phyloP scores from a whole-genome alignment of 2,113 vertebrate species.

The Hemicordylus capensis region DNA sequence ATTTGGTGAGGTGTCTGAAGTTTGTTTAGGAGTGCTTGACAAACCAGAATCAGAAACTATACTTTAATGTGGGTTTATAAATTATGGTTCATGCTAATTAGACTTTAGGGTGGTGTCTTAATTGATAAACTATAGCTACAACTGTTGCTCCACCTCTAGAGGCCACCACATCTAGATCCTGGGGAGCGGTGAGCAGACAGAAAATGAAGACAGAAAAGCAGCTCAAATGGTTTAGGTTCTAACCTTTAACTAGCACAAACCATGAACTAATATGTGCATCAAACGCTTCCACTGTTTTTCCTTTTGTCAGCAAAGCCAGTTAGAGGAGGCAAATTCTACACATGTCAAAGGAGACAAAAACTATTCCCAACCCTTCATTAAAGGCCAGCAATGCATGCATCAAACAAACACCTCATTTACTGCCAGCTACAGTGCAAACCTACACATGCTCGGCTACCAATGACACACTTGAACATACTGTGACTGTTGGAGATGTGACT shows the following conservation, averaged over 20 bases:
- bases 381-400: background rate
- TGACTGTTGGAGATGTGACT: no score
- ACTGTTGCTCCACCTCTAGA: background rate
- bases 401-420: background rate
- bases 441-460: no score
- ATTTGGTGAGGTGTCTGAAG: background rate
- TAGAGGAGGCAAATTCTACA: background rate
- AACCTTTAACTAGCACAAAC: background rate
- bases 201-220: background rate
- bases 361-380: background rate
- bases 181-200: background rate
- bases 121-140: background rate
- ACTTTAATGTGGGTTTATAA: no score
- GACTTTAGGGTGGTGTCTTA: no score
- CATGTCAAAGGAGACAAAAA: background rate
- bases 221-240: background rate
- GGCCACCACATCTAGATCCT: background rate
- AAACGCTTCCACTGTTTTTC: background rate
- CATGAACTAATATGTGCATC: background rate
- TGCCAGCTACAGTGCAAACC: background rate
- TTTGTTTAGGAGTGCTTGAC: background rate
- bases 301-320: background rate
- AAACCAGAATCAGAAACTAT: background rate
- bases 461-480: no score
- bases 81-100: no score